phyloP scores from a whole-genome alignment of 2,113 vertebrate genomes.

The Gorsachius goisagi region DNA sequence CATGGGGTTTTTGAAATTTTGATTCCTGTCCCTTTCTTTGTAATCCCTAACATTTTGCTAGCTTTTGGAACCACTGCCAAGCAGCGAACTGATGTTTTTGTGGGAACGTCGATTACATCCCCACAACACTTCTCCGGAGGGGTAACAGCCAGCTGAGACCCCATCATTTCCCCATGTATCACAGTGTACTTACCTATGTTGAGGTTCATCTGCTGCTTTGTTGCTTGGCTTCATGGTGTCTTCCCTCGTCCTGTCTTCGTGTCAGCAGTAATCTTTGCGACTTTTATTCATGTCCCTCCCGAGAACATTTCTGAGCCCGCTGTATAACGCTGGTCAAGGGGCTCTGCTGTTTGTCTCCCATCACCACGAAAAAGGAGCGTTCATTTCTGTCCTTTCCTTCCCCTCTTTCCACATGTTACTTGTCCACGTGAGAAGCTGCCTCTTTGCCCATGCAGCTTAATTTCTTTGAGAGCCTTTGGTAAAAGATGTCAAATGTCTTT shows the following conservation, averaged over 20 bases:
- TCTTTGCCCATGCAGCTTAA: neutral
- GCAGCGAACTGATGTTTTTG: neutral
- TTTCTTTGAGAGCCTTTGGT: neutral
- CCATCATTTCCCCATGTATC: neutral
- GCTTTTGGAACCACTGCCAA: neutral
- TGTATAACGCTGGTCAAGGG: neutral
- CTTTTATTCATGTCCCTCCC: neutral
- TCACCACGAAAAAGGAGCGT: neutral
- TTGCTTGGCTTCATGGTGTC: neutral
- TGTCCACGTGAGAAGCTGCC: neutral
- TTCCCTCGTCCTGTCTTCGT: neutral
- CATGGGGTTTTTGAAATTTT: neutral
- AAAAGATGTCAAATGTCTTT: neutral
- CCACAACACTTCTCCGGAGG: fast-evolving
- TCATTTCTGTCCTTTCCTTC: neutral
- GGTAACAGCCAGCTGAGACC: neutral
- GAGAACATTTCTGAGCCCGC: neutral
- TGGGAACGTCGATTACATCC: neutral
- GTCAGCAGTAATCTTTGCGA: neutral
- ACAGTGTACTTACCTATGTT: neutral
- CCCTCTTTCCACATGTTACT: neutral
- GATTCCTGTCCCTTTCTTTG: neutral
- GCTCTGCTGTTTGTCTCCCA: neutral
- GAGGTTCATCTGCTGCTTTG: neutral
- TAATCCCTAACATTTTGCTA: neutral